Conservation (phyloP, 2,888 invertebrate genomes). For the Drosophila colorata region DNA sequence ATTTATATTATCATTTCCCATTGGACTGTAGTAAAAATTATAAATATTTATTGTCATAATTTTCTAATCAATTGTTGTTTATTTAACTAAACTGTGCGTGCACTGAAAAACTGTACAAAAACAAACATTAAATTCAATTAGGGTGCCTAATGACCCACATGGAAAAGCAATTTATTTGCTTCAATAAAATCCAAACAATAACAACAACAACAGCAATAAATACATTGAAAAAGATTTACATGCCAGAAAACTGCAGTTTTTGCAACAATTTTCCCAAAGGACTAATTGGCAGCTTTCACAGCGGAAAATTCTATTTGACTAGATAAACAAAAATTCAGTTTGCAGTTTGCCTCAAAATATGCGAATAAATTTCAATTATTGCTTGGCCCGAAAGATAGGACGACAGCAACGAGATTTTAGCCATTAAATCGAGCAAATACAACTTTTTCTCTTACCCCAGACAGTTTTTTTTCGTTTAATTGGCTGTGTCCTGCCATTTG, state of each 20-base stretch:
- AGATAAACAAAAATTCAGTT: conserved; percentile 28
- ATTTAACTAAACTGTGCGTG: conserved; percentile 40
- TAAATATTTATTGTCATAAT: conserved; percentile 54
- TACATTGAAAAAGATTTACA: conserved; percentile 16
- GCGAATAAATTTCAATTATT: conserved; percentile 34
- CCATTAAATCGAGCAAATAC: conserved; percentile 3
- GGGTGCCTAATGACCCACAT: conserved; percentile 66
- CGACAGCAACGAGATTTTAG: not conserved
- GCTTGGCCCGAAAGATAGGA: not conserved
- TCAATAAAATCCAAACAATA: conserved; percentile 40
- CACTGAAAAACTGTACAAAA: conserved; percentile 25
- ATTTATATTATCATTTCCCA: conserved; percentile 1
- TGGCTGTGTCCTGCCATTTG: conserved; percentile 8
- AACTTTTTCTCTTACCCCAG: conserved; percentile 10
- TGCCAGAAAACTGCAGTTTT: conserved; percentile 17
- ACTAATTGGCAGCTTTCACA: conserved; percentile 55
- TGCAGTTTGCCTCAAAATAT: conserved; percentile 21
- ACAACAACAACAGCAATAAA: conserved; percentile 17
- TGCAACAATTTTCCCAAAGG: conserved; percentile 54
- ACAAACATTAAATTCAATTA: conserved; percentile 70
- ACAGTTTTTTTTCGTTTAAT: not conserved
- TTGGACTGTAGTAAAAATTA: conserved; percentile 23
- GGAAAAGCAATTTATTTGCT: conserved; percentile 48
- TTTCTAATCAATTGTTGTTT: conserved; percentile 68
- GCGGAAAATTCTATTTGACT: conserved; percentile 18